Evolutionary conservation across 2,797 vertebrate species (phyloP).

Genomic region (Gallinago nigripennis): DNA sequence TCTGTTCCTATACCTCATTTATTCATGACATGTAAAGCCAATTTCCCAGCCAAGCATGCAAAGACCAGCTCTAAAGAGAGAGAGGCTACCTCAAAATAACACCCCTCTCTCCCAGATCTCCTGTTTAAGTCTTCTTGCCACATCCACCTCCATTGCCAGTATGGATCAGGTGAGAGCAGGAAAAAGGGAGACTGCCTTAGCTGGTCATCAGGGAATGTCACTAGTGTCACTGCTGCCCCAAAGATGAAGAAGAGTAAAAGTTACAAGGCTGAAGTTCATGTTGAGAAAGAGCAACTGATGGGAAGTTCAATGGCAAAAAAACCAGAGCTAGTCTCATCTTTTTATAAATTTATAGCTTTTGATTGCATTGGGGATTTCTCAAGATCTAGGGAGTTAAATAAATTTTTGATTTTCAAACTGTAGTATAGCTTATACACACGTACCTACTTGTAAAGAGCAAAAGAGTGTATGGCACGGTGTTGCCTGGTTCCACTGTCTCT

Average conservation of each 20-base stretch:
- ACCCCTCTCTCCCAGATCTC: not conserved
- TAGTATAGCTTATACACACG: not conserved
- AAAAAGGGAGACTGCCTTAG: not conserved
- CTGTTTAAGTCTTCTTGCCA: not conserved
- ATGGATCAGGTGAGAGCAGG: not conserved
- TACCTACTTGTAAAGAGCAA: not conserved
- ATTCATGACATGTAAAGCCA: accelerated
- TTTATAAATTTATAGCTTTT: not conserved
- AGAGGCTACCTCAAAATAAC: not conserved
- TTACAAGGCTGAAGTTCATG: not conserved
- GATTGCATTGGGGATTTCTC: not conserved
- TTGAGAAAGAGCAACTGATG: not conserved
- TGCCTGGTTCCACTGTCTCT: not conserved
- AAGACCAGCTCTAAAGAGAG: not conserved
- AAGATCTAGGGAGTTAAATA: not conserved
- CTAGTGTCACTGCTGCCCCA: not conserved
- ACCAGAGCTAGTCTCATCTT: not conserved
- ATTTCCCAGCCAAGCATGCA: not conserved
- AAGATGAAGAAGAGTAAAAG: not conserved
- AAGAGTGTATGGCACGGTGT: accelerated
- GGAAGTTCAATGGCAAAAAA: not conserved
- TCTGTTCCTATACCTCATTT: not conserved
- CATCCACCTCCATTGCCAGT: not conserved
- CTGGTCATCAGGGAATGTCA: not conserved
- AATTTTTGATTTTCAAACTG: not conserved